phyloP scores from a whole-genome alignment of 2,888 invertebrate species.

The Griposia aprilina region DNA sequence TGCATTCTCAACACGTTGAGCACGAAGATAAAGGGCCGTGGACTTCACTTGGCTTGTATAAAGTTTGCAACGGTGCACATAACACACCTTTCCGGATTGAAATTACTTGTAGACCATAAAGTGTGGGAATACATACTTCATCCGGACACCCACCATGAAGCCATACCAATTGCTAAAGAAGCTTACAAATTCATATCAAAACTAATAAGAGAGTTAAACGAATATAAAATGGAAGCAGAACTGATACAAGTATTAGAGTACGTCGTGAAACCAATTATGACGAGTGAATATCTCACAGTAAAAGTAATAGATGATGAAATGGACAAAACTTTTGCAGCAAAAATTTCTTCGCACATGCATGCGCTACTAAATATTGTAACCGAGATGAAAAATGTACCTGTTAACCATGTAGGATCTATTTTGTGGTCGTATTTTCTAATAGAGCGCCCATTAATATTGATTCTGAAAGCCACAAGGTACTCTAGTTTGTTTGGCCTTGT shows the following conservation, averaged over 20 bases:
- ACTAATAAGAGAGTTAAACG: conserved; percentile 70
- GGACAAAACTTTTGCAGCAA: conserved; percentile 60
- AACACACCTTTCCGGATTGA: conserved; percentile 70
- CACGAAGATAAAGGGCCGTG: conserved; percentile 46
- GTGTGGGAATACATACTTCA: conserved; percentile 66
- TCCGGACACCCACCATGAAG: conserved; percentile 52
- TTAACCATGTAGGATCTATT: conserved; percentile 65
- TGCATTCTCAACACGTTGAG: conserved; percentile 56
- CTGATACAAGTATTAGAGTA: conserved; percentile 66
- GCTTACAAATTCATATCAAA: conserved; percentile 68
- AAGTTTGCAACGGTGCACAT: conserved; percentile 64
- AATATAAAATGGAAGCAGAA: conserved; percentile 68
- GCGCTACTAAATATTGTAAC: conserved; percentile 62
- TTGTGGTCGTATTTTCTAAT: conserved; percentile 57
- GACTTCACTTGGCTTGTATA: conserved; percentile 63
- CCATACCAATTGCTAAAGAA: conserved; percentile 58
- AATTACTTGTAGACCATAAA: conserved; percentile 61
- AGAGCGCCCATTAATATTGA: conserved; percentile 38
- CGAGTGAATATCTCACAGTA: conserved; percentile 60
- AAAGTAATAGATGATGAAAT: conserved; percentile 62
- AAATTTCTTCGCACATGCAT: conserved; percentile 61
- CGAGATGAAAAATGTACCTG: conserved; percentile 58
- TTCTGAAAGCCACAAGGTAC: conserved; percentile 48
- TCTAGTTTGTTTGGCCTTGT: conserved; percentile 32
- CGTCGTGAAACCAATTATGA: conserved; percentile 66